phyloP scores from a whole-genome alignment of 2,113 vertebrate genomes.

The Halcyon malimbica region DNA sequence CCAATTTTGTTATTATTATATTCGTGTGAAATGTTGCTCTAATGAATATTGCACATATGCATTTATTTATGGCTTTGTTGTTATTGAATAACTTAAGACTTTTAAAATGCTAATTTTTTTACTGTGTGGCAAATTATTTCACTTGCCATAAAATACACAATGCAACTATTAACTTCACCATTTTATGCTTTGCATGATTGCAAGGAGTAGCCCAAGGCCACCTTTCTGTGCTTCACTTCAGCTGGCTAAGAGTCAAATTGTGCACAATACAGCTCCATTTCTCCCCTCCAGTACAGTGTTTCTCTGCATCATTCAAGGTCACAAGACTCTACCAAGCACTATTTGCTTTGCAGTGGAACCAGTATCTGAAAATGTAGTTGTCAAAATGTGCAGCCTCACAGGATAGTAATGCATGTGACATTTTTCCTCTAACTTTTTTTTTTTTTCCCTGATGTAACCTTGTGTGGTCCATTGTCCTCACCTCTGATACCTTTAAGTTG shows the following conservation, averaged over 20 bases:
- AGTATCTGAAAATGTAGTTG: neutral
- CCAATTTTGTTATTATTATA: neutral
- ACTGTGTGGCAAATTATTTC: neutral
- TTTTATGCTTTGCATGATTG: neutral
- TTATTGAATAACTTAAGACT: neutral
- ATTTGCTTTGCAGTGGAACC: neutral
- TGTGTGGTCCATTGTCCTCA: neutral
- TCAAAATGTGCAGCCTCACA: neutral
- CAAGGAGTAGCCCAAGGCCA: slow-evolving; percentile 31
- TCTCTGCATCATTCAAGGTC: neutral
- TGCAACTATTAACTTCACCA: neutral
- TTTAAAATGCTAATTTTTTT: neutral
- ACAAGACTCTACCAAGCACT: neutral
- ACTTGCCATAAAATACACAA: neutral
- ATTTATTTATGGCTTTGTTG: neutral
- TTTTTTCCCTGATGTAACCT: neutral
- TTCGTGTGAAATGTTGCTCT: neutral
- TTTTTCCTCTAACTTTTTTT: neutral
- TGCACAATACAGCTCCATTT: neutral
- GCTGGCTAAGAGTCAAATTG: neutral
- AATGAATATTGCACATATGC: neutral
- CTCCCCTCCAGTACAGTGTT: neutral
- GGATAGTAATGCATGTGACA: neutral
- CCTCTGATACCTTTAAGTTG: neutral
- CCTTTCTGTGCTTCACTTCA: neutral